Percentiles rank a stretch among this genome's conserved stretches.
Evolutionary conservation across 2,888 invertebrate species (phyloP).

Genomic region (Limnephilus lunatus): DNA sequence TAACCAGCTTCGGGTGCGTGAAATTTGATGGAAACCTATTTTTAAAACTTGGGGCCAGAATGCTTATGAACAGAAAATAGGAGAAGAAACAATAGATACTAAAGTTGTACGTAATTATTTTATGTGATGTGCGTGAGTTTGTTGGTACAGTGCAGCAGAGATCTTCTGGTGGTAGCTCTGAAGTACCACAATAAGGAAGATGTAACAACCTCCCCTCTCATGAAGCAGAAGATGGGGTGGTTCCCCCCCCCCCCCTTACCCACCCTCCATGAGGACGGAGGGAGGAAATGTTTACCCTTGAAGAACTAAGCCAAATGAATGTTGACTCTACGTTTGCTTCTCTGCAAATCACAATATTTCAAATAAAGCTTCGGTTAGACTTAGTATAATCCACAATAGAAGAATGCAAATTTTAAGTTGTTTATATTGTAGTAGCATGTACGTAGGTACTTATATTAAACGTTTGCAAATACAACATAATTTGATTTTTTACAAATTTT

Average conservation of each 20-base stretch:
- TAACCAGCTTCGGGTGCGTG: too few relatives aligned
- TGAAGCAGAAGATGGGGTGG: not conserved
- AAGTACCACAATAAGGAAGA: not conserved
- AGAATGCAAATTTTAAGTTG: not conserved
- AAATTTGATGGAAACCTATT: not conserved
- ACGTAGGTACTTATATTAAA: not conserved
- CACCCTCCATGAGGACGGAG: conserved; percentile 20
- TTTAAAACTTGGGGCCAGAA: not conserved
- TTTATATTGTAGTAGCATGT: not conserved
- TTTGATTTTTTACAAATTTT: not conserved
- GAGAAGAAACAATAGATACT: not conserved
- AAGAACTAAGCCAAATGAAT: conserved; percentile 65
- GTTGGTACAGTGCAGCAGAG: not conserved
- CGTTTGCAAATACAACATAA: not conserved
- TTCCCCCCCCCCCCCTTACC: not conserved
- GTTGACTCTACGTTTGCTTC: conserved; percentile 64
- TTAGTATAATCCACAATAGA: not conserved
- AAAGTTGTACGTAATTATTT: not conserved
- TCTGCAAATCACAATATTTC: conserved; percentile 64
- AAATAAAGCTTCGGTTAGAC: conserved; percentile 11
- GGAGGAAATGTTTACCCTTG: conserved; percentile 62
- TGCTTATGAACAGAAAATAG: not conserved
- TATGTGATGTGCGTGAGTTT: not conserved
- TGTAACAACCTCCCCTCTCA: conserved; percentile 21
- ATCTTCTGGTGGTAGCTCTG: not conserved